These are phyloP conservation scores for Cancer borealis DNA, from an alignment of 2,888 invertebrate species.

Conservation along the genomic window DNA sequence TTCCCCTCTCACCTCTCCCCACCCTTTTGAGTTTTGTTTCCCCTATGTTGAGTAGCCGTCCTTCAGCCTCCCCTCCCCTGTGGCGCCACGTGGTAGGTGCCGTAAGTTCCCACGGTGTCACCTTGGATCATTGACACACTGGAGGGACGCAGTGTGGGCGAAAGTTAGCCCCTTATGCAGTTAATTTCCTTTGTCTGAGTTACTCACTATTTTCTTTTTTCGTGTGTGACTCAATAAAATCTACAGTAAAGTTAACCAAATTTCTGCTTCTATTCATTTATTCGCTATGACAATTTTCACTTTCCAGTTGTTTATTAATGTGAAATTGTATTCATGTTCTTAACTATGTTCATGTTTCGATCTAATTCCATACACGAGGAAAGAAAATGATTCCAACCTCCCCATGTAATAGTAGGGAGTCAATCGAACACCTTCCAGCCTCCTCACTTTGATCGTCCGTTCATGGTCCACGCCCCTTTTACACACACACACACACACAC, in stretches of 20 bases:
- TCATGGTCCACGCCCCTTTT: background rate
- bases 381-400: background rate
- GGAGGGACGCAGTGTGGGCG: background rate
- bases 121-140: background rate
- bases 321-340: too few relatives aligned
- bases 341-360: background rate
- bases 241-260: background rate
- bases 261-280: too few relatives aligned
- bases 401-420: background rate
- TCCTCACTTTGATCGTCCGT: conserved; percentile 6
- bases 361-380: background rate
- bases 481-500: background rate
- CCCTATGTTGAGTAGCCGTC: background rate
- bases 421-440: background rate
- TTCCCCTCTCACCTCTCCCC: background rate
- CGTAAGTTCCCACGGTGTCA: background rate
- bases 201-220: background rate
- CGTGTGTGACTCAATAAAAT: background rate
- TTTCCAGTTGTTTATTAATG: too few relatives aligned
- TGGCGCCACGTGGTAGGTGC: background rate
- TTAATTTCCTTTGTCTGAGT: background rate
- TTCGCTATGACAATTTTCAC: too few relatives aligned
- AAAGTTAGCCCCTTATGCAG: background rate
- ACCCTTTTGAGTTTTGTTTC: background rate
- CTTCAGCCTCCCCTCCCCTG: background rate